These are phyloP conservation scores for Ceratosolen fusciceps DNA, from an alignment of 1,140 invertebrate genomes.

Conservation along the genomic window DNA sequence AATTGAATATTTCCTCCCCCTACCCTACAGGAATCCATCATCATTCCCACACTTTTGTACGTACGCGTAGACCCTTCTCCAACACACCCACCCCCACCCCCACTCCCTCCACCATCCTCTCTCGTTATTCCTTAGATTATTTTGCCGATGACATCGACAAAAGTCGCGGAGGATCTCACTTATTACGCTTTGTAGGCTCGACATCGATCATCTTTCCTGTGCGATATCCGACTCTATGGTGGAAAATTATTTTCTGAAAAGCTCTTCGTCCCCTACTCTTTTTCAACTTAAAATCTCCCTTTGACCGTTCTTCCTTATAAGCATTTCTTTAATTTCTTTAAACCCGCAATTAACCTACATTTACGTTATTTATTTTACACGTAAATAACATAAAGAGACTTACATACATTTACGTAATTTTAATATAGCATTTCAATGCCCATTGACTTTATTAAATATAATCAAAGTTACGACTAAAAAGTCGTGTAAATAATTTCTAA, in stretches of 20 bases:
- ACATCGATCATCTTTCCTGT: conserved; percentile 47
- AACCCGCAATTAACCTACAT: too few relatives aligned
- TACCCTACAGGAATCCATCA: conserved; percentile 36
- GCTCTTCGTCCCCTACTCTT: conserved; percentile 19
- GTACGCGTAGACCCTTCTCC: too few relatives aligned
- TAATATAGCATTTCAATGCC: too few relatives aligned
- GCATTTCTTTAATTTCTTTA: too few relatives aligned
- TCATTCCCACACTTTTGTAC: conserved; percentile 9
- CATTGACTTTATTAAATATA: too few relatives aligned
- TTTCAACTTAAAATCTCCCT: background rate
- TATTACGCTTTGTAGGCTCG: conserved; percentile 42
- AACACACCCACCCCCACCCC: too few relatives aligned
- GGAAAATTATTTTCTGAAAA: conserved; percentile 33
- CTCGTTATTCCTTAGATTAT: conserved; percentile 22
- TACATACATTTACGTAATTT: too few relatives aligned
- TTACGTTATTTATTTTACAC: too few relatives aligned
- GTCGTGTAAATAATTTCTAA: too few relatives aligned
- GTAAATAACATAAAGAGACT: too few relatives aligned
- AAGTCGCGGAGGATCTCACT: conserved; percentile 38
- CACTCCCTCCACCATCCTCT: too few relatives aligned
- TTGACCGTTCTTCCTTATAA: background rate
- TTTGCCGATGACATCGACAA: conserved; percentile 41
- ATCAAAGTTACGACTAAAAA: too few relatives aligned
- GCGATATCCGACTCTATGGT: conserved; percentile 20
- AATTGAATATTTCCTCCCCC: conserved; percentile 42